phyloP scores from a whole-genome alignment of 1,140 invertebrate genomes.

The Solen grandis region DNA sequence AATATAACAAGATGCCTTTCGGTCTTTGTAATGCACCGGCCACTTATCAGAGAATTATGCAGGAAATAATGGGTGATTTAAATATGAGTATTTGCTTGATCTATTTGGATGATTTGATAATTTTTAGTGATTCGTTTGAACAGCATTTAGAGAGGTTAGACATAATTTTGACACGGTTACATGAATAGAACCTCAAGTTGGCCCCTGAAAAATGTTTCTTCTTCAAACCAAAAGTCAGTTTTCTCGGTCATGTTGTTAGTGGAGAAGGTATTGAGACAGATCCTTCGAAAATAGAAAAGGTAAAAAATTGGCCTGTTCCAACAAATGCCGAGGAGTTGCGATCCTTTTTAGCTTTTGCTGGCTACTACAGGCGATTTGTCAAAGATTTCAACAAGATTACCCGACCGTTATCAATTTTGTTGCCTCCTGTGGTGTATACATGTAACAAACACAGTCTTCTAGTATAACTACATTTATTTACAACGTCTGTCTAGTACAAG shows the following conservation, averaged over 20 bases:
- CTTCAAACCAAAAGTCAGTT: constrained; percentile 16
- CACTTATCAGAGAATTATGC: constrained; percentile 52
- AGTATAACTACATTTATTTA: too few relatives aligned
- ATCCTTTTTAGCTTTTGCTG: too few relatives aligned
- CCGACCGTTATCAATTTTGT: too few relatives aligned
- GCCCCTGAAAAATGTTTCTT: constrained; percentile 45
- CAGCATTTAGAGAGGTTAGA: background rate
- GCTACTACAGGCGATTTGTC: too few relatives aligned
- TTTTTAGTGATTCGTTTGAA: too few relatives aligned
- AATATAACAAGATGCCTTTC: constrained; percentile 47
- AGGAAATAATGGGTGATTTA: constrained; percentile 22
- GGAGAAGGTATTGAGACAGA: too few relatives aligned
- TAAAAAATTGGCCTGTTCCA: constrained; percentile 37
- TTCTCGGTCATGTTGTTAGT: constrained; percentile 53
- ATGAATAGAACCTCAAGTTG: too few relatives aligned
- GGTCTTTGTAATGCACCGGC: constrained; percentile 44
- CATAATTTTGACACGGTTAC: background rate
- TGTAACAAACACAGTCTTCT: too few relatives aligned
- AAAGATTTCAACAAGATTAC: too few relatives aligned
- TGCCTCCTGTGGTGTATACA: too few relatives aligned
- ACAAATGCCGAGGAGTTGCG: background rate
- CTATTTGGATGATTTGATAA: constrained; percentile 53
- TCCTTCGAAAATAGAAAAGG: too few relatives aligned
- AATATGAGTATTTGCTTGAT: constrained; percentile 19
- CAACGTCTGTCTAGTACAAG: too few relatives aligned